These are phyloP conservation scores for Liopterus haemorrhoidalis DNA, from an alignment of 2,888 invertebrate genomes.

Conservation along the genomic window DNA sequence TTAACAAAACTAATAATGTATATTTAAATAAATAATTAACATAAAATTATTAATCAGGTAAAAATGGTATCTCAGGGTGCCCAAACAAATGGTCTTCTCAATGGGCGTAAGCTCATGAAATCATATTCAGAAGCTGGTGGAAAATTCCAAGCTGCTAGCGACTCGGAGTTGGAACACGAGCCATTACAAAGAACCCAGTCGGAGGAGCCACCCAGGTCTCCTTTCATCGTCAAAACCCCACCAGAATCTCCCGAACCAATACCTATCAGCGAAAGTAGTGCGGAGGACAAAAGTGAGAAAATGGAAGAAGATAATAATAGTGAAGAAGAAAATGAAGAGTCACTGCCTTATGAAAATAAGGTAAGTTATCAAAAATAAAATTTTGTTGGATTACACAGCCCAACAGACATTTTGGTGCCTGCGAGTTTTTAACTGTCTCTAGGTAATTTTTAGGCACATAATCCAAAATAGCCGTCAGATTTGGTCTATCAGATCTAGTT, in stretches of 20 bases:
- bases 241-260: constrained; percentile 46
- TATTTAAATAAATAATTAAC: too few species aligned
- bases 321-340: constrained; percentile 38
- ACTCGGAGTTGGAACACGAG: constrained; percentile 57
- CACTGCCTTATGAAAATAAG: too few species aligned
- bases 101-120: constrained; percentile 73
- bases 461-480: too few species aligned
- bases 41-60: too few species aligned
- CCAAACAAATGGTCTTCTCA: constrained; percentile 72
- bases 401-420: too few species aligned
- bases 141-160: constrained; percentile 44
- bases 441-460: too few species aligned
- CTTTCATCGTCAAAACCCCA: constrained; percentile 57
- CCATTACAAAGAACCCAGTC: constrained; percentile 77
- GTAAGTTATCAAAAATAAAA: too few species aligned
- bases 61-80: constrained; percentile 87
- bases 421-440: too few species aligned
- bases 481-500: too few species aligned
- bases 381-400: too few species aligned
- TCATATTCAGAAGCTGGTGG: constrained; percentile 74
- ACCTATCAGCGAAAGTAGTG: too few species aligned
- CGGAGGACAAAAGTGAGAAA: neutral
- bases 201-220: constrained; percentile 76
- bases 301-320: neutral
- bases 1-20: too few species aligned